These are phyloP conservation scores for Lepeophtheirus nordmannii DNA, from an alignment of 2,888 invertebrate genomes.

Conservation along the genomic window DNA sequence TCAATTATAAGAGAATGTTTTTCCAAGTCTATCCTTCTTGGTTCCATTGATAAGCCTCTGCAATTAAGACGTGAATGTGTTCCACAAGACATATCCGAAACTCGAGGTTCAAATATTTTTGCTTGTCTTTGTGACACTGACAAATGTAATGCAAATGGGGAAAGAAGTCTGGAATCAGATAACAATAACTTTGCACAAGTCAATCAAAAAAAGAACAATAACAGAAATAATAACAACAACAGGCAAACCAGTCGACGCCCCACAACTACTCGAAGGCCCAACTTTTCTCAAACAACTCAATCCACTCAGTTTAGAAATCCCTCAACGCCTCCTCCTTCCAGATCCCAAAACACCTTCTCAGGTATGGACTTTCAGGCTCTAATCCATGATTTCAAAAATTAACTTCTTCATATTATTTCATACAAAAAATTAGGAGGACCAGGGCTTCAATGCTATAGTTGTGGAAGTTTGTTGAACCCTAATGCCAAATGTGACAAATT, in stretches of 20 bases:
- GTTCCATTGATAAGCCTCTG: slow-evolving; percentile 21
- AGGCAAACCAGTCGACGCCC: neutral
- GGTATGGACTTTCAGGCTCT: neutral
- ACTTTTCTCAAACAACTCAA: neutral
- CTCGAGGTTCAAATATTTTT: slow-evolving; percentile 13
- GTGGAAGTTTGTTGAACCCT: slow-evolving; percentile 16
- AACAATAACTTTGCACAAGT: neutral
- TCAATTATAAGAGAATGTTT: slow-evolving; percentile 21
- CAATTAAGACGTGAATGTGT: neutral
- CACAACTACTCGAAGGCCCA: slow-evolving; percentile 7
- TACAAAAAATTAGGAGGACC: neutral
- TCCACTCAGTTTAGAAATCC: neutral
- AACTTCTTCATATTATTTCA: neutral
- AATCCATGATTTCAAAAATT: neutral
- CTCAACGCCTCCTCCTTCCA: neutral
- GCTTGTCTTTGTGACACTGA: slow-evolving; percentile 24
- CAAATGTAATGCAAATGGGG: slow-evolving; percentile 15
- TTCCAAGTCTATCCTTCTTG: slow-evolving; percentile 19
- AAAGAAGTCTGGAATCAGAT: neutral
- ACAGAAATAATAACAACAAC: neutral
- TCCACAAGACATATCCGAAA: slow-evolving; percentile 23
- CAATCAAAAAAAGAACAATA: neutral
- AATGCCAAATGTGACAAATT: slow-evolving; percentile 20
- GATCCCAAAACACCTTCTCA: neutral
- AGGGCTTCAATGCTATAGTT: slow-evolving; percentile 20